These are phyloP conservation scores for Pammene aurita DNA, from an alignment of 2,888 invertebrate genomes.

Conservation along the genomic window DNA sequence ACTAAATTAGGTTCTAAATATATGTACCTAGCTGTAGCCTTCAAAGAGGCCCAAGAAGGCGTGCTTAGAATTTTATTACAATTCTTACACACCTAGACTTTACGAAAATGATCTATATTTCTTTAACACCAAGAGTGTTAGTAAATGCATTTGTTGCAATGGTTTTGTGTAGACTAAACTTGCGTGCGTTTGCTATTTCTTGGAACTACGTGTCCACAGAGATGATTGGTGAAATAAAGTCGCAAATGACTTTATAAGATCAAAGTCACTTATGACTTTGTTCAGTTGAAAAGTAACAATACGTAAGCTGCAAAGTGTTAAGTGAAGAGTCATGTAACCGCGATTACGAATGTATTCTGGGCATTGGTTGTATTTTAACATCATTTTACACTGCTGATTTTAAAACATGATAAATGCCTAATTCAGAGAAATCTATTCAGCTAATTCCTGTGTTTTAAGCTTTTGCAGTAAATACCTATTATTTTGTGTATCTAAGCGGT, in stretches of 20 bases:
- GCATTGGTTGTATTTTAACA: not conserved
- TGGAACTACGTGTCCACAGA: conserved; percentile 31
- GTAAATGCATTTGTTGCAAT: not conserved
- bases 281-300: not conserved
- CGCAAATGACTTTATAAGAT: not conserved
- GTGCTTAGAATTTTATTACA: conserved; percentile 30
- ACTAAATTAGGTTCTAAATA: conserved; percentile 26
- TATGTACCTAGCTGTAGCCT: too few relatives aligned
- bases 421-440: too few relatives aligned
- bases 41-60: conserved; percentile 23
- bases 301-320: conserved; percentile 18
- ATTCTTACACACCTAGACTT: not conserved
- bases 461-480: too few relatives aligned
- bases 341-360: conserved; percentile 8
- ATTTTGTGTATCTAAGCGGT: too few relatives aligned
- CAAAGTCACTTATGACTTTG: not conserved
- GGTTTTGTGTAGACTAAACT: conserved; percentile 5
- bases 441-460: too few relatives aligned
- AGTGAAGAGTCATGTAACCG: conserved; percentile 7
- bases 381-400: too few relatives aligned
- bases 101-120: conserved; percentile 16
- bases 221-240: conserved; percentile 2
- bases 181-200: conserved; percentile 28
- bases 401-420: too few relatives aligned
- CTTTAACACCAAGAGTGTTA: not conserved